Percentiles rank a stretch among this genome's conserved stretches.
Conservation (phyloP, 2,797 vertebrate species). For the Sebastes cheni region DNA sequence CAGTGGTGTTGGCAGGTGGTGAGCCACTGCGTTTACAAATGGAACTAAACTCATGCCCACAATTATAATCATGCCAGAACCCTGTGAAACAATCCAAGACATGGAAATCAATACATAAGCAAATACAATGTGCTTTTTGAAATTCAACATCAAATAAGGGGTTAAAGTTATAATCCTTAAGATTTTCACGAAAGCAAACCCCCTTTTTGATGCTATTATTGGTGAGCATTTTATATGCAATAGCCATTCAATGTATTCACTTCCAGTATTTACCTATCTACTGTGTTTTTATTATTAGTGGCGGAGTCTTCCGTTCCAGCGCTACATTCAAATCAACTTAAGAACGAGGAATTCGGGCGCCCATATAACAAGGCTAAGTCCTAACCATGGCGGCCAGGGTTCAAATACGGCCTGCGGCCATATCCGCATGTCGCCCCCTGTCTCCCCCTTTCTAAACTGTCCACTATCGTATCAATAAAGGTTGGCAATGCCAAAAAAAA, state of each 20-base stretch:
- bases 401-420: no score
- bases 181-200: not conserved
- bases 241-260: not conserved
- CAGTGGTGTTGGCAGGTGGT: constrained; percentile 43
- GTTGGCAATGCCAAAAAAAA: no score
- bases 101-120: not conserved
- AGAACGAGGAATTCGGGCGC: not conserved
- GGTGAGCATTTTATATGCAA: not conserved
- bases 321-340: not conserved
- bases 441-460: no score
- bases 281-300: not conserved
- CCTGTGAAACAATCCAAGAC: constrained; percentile 25
- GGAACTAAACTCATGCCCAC: constrained; percentile 15
- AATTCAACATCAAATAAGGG: not conserved
- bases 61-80: constrained; percentile 51
- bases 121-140: no score
- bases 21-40: constrained; percentile 54
- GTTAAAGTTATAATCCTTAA: not conserved
- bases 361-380: no score
- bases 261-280: not conserved
- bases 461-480: no score
- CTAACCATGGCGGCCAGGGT: no score
- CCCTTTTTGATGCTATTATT: not conserved
- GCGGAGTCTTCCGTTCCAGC: not conserved
- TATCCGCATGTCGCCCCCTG: no score